These are phyloP conservation scores for Electrona antarctica DNA, from an alignment of 2,113 vertebrate species.

Conservation along the genomic window DNA sequence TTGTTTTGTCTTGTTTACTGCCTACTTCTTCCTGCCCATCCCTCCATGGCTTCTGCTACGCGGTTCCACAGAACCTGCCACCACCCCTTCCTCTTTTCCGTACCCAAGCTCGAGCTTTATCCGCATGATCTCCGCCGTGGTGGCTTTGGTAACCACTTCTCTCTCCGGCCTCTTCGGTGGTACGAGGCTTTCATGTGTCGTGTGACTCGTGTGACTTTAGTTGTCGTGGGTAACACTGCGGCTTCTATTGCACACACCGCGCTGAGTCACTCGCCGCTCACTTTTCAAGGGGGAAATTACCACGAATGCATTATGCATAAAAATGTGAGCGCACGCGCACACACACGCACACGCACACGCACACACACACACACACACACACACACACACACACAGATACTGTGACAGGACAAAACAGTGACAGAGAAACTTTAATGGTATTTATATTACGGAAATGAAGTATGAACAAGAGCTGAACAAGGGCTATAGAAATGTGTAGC, in stretches of 20 bases:
- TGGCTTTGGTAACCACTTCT: constrained; percentile 38
- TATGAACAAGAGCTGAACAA: no score
- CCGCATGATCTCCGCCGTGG: constrained; percentile 68
- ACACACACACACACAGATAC: constrained; percentile 1
- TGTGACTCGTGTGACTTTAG: constrained; percentile 18
- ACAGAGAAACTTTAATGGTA: no score
- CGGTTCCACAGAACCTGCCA: constrained; percentile 50
- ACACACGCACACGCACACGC: no score
- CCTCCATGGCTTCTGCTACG: constrained; percentile 62
- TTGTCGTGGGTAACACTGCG: constrained; percentile 31
- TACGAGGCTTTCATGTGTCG: constrained; percentile 24
- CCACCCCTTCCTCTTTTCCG: constrained; percentile 69
- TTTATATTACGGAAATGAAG: no score
- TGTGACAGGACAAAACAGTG: no score
- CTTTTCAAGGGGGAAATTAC: constrained; percentile 29
- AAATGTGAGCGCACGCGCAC: no score
- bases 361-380: constrained; percentile 31
- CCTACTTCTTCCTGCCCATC: constrained; percentile 75
- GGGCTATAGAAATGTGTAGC: no score
- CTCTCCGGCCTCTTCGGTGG: neutral
- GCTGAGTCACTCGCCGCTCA: constrained; percentile 32
- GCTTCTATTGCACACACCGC: constrained; percentile 18
- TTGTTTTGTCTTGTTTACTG: constrained; percentile 31
- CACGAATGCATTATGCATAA: constrained; percentile 36
- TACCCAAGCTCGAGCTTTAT: constrained; percentile 45